Evolutionary conservation across 2,797 vertebrate genomes (phyloP).

Genomic region (Cuculus canorus): DNA sequence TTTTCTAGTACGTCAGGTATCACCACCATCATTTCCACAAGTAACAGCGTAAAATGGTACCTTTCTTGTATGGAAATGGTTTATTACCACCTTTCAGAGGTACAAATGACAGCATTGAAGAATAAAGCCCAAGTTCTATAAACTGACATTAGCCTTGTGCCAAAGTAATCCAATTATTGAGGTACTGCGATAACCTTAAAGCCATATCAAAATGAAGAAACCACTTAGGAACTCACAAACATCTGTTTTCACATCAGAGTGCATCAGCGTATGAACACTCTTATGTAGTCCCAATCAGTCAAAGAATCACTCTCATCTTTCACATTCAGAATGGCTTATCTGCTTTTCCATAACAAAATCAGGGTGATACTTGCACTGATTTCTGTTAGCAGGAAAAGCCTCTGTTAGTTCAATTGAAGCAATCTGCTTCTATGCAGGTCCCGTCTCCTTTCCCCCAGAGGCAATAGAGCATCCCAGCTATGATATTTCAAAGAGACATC

Average conservation of each 20-base stretch:
- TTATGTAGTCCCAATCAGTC: neutral
- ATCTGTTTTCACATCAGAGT: neutral
- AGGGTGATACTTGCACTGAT: conserved; percentile 19
- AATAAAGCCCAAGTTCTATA: neutral
- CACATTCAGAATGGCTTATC: conserved; percentile 7
- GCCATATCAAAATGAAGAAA: conserved; percentile 36
- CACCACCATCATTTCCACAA: neutral
- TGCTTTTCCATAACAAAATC: conserved; percentile 31
- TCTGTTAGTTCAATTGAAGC: conserved; percentile 29
- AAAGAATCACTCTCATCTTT: neutral
- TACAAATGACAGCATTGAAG: neutral
- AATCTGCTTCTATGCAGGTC: neutral
- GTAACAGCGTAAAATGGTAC: neutral
- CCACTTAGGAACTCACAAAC: conserved; percentile 37
- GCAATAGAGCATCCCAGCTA: neutral
- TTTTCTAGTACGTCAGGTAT: neutral
- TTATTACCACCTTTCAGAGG: neutral
- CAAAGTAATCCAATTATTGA: conserved; percentile 26
- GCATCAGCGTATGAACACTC: conserved; percentile 29
- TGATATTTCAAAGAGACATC: conserved; percentile 24
- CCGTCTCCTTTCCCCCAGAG: neutral
- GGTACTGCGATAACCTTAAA: conserved; percentile 24
- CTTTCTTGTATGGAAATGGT: neutral
- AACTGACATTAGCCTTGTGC: neutral
- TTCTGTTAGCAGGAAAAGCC: conserved; percentile 17